Base-by-base conservation (phyloP, 2,888 invertebrate genomes). In the Nesidiocoris tenuis region DNA sequence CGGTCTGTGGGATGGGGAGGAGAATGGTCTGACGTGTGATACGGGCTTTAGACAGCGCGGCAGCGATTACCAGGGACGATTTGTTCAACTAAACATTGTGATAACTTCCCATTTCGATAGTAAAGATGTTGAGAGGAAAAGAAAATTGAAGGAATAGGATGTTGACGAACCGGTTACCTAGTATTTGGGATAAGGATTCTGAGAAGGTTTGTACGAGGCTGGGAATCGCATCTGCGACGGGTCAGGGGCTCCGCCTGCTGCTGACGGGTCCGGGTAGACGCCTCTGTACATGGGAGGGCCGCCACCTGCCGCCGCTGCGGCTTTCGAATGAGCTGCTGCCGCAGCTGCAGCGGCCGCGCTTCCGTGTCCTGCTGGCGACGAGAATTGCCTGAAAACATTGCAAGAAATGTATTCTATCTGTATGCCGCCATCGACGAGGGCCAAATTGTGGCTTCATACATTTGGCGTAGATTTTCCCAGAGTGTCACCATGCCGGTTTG, bases 221-320 rank as follows among this genome's bases (percentile, higher is more conserved):
- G 75, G 75, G 56, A 75, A 75, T 61, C 68, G 57, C 75, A 75
- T 75, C 65, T 75, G 75, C 7, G 75, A 75, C 17, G 75, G 75
- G 56, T 75, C 75, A n/a, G 75, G 75, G 54, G 75, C 68, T 1
- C 74, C 74, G 18, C 68, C 56, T 12, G 68, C 56, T 1, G 23
- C 19, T 16, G 57, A 21, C 0, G 75, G 75, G 55, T 75, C 75
- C 1, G 75, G 63, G 63, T 75, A 75, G 63, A 61, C 72, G 16
- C 63, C 72, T 17, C 75, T 61, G 68, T 75, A 75, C 75, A 75
- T 75, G 17, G 75, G 75, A 1, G 75, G 68, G n/a, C 75, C 75
- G n/a, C 65, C 57, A n/a, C 75, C 75, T 17, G 57, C 57, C 1
- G 75, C 68, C 7, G 61, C 72, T 1, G 61, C 72, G 17, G 57